A percentile compares a stretch with the other conserved stretches of the same genome.
phyloP scores from a whole-genome alignment of 2,888 invertebrate species.

The Anaspis maculata region DNA sequence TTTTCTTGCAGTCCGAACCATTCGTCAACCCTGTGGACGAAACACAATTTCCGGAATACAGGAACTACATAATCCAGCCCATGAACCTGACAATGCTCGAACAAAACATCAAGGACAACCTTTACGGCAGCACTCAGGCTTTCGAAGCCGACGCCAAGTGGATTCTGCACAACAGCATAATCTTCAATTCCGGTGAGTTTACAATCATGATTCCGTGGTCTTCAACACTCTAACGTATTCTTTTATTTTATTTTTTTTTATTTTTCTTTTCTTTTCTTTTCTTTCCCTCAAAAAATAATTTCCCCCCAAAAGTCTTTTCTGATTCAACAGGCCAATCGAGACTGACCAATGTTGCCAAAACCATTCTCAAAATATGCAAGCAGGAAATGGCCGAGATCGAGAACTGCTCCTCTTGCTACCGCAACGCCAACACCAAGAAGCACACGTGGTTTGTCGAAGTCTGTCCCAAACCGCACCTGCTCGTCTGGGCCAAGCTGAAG shows the following conservation, averaged over 20 bases:
- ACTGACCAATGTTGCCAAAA: slow-evolving; percentile 66
- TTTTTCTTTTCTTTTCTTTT: not conserved
- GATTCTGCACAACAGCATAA: slow-evolving; percentile 88
- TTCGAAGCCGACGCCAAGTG: slow-evolving; percentile 87
- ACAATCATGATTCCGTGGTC: not conserved
- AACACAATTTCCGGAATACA: slow-evolving; percentile 63
- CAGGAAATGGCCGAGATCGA: slow-evolving; percentile 89
- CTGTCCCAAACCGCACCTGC: slow-evolving; percentile 79
- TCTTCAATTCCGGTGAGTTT: slow-evolving; percentile 67
- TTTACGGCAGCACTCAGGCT: slow-evolving; percentile 81
- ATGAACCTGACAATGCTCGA: slow-evolving; percentile 75
- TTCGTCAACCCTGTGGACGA: slow-evolving; percentile 70
- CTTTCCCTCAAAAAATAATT: slow-evolving; percentile 5
- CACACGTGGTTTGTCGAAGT: slow-evolving; percentile 88
- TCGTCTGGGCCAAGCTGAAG: slow-evolving; percentile 95
- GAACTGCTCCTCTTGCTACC: slow-evolving; percentile 87
- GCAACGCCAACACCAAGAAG: slow-evolving; percentile 70
- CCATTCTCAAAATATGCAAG: slow-evolving; percentile 73
- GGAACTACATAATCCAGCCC: slow-evolving; percentile 76
- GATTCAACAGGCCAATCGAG: slow-evolving; percentile 75
- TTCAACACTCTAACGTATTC: not conserved
- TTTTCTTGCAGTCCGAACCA: slow-evolving; percentile 58
- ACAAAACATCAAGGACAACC: slow-evolving; percentile 63
- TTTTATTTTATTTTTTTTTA: not conserved
- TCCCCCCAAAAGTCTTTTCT: slow-evolving; percentile 35